A percentile compares a stretch with the other conserved stretches of the same genome.
These are phyloP conservation scores for Ditylenchus weischeri DNA, from an alignment of 2,888 invertebrate genomes.

Conservation along the genomic window DNA sequence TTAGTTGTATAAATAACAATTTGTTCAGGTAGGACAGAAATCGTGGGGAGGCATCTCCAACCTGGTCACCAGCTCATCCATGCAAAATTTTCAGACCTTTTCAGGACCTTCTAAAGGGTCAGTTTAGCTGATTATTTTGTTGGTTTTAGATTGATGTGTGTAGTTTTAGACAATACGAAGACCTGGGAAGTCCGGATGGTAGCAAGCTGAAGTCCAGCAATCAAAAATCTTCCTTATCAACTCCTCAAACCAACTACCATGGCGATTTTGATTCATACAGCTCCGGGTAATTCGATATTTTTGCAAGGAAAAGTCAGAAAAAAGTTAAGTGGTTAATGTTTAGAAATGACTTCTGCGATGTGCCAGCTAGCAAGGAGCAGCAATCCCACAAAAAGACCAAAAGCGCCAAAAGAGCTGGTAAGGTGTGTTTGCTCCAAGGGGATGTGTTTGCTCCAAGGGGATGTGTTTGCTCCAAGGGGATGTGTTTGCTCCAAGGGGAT, in stretches of 20 bases:
- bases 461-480: no score
- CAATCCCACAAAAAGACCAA: background rate
- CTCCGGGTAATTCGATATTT: slow-evolving; percentile 12
- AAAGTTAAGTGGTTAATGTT: background rate
- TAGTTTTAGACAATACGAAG: slow-evolving; percentile 48
- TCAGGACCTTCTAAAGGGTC: slow-evolving; percentile 12
- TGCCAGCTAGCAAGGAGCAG: background rate
- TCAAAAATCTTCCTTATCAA: slow-evolving; percentile 7
- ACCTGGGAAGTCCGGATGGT: slow-evolving; percentile 36
- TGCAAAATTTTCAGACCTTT: slow-evolving; percentile 45
- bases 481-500: no score
- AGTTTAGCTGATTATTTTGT: slow-evolving; percentile 12
- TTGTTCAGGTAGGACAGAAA: slow-evolving; percentile 36
- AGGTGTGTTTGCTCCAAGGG: background rate
- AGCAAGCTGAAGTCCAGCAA: slow-evolving; percentile 8
- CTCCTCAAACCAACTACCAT: slow-evolving; percentile 17
- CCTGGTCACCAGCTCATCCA: slow-evolving; percentile 57
- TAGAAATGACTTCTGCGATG: slow-evolving; percentile 34
- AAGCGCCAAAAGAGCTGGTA: background rate
- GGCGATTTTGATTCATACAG: slow-evolving; percentile 28
- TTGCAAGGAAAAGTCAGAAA: background rate
- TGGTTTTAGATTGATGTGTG: background rate
- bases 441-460: background rate
- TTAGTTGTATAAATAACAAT: no score
- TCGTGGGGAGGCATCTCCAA: slow-evolving; percentile 49